Conservation (phyloP, 2,888 invertebrate genomes). For the Cecidostiba fungosa region DNA sequence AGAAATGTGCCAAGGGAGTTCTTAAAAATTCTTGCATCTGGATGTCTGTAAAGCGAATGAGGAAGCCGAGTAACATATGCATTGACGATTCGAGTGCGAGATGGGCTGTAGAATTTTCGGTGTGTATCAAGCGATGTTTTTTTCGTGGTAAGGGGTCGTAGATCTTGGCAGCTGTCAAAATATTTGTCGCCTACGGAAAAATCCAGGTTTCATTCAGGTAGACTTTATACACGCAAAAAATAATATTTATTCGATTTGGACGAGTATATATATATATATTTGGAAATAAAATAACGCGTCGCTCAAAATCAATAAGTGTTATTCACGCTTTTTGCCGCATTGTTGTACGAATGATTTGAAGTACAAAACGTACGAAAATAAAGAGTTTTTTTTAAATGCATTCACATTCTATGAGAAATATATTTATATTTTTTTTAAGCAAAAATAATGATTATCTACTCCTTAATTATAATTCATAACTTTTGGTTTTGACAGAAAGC, state of each 20-base stretch:
- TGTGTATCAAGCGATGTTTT: background rate
- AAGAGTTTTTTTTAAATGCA: background rate
- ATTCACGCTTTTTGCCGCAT: no score
- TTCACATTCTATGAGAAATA: no score
- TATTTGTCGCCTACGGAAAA: background rate
- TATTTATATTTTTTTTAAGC: no score
- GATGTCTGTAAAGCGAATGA: background rate
- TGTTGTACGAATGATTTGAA: no score
- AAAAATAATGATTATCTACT: background rate
- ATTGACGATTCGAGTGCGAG: background rate
- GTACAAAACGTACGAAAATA: background rate
- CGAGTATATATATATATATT: background rate
- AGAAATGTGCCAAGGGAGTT: background rate
- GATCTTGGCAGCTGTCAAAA: constrained; percentile 7
- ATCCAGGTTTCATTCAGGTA: background rate
- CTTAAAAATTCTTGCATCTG: background rate
- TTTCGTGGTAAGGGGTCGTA: background rate
- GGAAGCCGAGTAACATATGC: background rate
- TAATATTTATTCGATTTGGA: constrained; percentile 1
- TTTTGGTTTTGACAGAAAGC: constrained; percentile 84
- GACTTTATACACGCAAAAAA: background rate
- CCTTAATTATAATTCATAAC: background rate
- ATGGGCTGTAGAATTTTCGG: background rate
- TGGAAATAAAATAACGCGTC: background rate
- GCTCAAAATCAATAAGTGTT: no score